Conservation (phyloP, 2,113 vertebrate species). For the Arvicanthis niloticus region DNA sequence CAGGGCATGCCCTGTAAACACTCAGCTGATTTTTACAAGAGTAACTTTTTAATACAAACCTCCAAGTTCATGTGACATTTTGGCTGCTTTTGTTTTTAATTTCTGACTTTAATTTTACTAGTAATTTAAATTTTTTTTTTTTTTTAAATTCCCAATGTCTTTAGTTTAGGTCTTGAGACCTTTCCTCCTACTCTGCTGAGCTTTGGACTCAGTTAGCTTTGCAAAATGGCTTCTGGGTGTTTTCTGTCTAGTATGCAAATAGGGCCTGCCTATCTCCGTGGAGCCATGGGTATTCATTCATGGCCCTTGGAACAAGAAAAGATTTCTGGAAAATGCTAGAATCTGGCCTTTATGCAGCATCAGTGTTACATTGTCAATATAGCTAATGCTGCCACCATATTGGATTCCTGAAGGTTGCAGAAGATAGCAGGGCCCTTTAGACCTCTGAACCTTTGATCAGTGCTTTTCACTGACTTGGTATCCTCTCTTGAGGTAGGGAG, state of each 20-base stretch:
- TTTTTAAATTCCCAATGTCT: neutral
- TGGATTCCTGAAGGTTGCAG: neutral
- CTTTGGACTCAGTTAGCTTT: neutral
- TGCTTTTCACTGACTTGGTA: neutral
- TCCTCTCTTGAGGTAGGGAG: neutral
- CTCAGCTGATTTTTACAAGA: neutral
- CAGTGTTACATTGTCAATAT: neutral
- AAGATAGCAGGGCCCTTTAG: neutral
- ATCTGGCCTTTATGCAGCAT: neutral
- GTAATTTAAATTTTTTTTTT: too few relatives aligned
- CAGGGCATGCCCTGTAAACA: neutral
- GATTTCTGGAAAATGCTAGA: neutral
- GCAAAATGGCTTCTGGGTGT: neutral
- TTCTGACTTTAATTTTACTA: neutral
- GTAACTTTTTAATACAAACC: neutral
- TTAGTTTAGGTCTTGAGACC: neutral
- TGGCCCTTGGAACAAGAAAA: neutral
- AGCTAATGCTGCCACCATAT: neutral
- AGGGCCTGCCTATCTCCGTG: fast-evolving
- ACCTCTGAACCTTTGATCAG: neutral
- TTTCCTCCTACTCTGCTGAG: neutral
- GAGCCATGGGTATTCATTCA: neutral
- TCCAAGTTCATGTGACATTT: neutral
- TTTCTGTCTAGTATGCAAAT: neutral
- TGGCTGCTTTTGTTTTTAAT: neutral